Percentiles rank a stretch among this genome's conserved stretches.
Conservation (phyloP, 2,113 vertebrate genomes). For the Sturnira hondurensis region DNA sequence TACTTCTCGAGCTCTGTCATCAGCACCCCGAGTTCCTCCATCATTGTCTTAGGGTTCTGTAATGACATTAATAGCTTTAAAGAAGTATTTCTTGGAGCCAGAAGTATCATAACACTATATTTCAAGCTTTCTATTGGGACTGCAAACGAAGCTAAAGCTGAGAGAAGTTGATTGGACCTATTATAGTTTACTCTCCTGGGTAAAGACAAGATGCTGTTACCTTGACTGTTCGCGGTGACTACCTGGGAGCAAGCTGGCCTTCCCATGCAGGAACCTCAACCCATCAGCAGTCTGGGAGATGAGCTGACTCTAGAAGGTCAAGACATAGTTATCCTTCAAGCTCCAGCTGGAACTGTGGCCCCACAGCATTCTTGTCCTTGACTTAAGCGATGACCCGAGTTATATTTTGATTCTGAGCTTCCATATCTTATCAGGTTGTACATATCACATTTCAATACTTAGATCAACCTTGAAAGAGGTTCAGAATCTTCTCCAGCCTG, state of each 20-base stretch:
- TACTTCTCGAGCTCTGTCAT: background rate
- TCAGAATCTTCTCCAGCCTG: background rate
- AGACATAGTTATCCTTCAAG: background rate
- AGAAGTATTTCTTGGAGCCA: slow-evolving; percentile 15
- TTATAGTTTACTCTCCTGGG: background rate
- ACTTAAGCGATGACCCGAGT: background rate
- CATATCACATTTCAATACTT: slow-evolving; percentile 35
- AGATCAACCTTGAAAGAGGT: slow-evolving; percentile 21
- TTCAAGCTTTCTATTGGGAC: background rate
- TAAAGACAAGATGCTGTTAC: background rate
- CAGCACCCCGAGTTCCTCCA: background rate
- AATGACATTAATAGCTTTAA: background rate
- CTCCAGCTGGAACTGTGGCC: background rate
- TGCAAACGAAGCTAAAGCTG: background rate
- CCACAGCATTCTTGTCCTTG: background rate
- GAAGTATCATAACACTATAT: background rate
- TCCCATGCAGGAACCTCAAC: background rate
- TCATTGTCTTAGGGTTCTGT: background rate
- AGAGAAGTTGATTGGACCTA: background rate
- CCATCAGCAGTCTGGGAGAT: background rate
- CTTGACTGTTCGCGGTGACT: background rate
- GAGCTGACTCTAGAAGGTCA: slow-evolving; percentile 3
- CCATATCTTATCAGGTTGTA: slow-evolving; percentile 27
- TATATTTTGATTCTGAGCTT: slow-evolving; percentile 31
- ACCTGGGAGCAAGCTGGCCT: background rate